A percentile compares a stretch with the other conserved stretches of the same genome.
Evolutionary conservation across 2,797 vertebrate species (phyloP).

Genomic region (Scarus forsteni): DNA sequence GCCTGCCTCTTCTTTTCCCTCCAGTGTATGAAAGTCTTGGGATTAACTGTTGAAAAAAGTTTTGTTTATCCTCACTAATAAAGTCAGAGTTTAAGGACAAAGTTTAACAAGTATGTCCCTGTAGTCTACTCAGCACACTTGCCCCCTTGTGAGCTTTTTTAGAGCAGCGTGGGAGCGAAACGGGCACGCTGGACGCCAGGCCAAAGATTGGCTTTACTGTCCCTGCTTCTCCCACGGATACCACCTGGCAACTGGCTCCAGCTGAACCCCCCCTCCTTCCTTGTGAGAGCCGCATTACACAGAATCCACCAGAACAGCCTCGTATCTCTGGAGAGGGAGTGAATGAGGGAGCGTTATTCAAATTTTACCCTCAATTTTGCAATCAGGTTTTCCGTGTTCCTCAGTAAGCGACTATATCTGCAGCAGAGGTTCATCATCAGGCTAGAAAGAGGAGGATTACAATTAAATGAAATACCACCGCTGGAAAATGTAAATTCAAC

Average conservation of each 20-base stretch:
- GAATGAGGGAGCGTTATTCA: constrained; percentile 24
- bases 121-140: constrained; percentile 17
- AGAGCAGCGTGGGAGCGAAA: constrained; percentile 54
- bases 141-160: constrained; percentile 26
- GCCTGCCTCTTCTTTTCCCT: constrained; percentile 8
- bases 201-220: constrained; percentile 51
- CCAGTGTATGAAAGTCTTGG: background rate
- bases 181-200: background rate
- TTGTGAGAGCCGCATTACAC: constrained; percentile 33
- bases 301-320: constrained; percentile 40
- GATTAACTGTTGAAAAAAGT: constrained; percentile 12
- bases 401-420: constrained; percentile 20
- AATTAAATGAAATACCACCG: constrained; percentile 35
- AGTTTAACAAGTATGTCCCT: constrained; percentile 8
- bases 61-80: background rate
- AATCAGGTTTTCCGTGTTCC: background rate
- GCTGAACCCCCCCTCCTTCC: constrained; percentile 2
- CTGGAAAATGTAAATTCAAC: constrained; percentile 21
- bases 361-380: constrained; percentile 26
- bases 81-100: constrained; percentile 10
- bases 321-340: constrained; percentile 17
- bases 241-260: constrained; percentile 50
- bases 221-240: constrained; percentile 49
- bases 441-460: constrained; percentile 28
- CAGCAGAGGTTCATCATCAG: constrained; percentile 39